Evolutionary conservation across 2,797 vertebrate species (phyloP).

Genomic region (Numenius phaeopus): DNA sequence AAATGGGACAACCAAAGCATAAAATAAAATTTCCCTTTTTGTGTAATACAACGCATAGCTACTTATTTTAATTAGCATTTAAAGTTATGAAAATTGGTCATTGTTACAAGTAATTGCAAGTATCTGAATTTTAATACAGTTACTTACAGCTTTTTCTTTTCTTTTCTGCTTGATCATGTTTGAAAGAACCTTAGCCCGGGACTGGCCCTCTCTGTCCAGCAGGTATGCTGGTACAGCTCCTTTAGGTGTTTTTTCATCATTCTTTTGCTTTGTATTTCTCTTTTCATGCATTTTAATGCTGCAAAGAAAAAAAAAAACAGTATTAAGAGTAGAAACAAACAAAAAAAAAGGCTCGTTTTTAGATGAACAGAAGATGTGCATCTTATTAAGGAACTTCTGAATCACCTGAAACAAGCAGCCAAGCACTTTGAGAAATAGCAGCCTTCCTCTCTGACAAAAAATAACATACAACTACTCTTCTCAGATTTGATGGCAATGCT

Average conservation of each 20-base stretch:
- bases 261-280: constrained; percentile 94
- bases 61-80: neutral
- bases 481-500: neutral
- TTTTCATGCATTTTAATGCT: constrained; percentile 99
- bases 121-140: neutral
- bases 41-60: neutral
- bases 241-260: constrained; percentile 96
- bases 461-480: neutral
- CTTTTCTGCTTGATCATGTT: constrained; percentile 99
- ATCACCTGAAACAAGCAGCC: neutral
- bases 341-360: neutral
- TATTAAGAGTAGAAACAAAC: neutral
- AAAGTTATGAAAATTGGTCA: neutral
- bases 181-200: constrained; percentile 94
- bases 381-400: neutral
- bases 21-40: neutral
- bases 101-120: neutral
- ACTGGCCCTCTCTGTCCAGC: constrained; percentile 95
- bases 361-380: neutral
- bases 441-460: neutral
- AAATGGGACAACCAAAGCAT: neutral
- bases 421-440: neutral
- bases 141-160: constrained; percentile 97
- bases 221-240: constrained; percentile 96
- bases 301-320: constrained; percentile 8